Conservation (phyloP, 1,140 invertebrate genomes). For the Cydia amplana region DNA sequence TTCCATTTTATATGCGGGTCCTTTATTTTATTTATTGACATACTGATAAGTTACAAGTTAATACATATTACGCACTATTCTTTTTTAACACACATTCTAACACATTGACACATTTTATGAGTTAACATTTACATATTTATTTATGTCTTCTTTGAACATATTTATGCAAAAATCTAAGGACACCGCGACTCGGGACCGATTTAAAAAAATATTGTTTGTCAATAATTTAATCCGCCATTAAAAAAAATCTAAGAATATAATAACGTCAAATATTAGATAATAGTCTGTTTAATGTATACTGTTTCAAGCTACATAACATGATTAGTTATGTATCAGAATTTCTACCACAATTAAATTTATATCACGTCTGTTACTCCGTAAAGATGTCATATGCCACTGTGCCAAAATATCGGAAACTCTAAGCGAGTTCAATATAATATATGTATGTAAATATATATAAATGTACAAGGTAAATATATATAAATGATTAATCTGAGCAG, state of each 20-base stretch:
- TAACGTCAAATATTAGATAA: no score
- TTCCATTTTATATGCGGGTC: slow-evolving; percentile 24
- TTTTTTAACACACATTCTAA: background rate
- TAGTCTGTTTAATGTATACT: no score
- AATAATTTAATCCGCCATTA: background rate
- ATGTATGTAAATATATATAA: no score
- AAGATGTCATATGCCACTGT: no score
- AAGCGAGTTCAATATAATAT: no score
- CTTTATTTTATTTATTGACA: slow-evolving; percentile 31
- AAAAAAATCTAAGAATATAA: no score
- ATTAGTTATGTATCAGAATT: no score
- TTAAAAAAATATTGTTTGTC: background rate
- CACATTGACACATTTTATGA: background rate
- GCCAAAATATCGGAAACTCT: no score
- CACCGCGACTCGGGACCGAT: background rate
- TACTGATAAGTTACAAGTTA: background rate
- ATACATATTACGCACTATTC: background rate
- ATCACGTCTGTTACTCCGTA: no score
- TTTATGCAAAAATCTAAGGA: background rate
- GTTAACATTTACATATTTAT: background rate
- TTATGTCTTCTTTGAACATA: background rate
- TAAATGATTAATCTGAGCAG: slow-evolving; percentile 49
- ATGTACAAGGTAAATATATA: background rate
- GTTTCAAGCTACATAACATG: no score
- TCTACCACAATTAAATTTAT: no score